Evolutionary conservation across 1,140 invertebrate genomes (phyloP).

Genomic region (Coboldia fuscipes): DNA sequence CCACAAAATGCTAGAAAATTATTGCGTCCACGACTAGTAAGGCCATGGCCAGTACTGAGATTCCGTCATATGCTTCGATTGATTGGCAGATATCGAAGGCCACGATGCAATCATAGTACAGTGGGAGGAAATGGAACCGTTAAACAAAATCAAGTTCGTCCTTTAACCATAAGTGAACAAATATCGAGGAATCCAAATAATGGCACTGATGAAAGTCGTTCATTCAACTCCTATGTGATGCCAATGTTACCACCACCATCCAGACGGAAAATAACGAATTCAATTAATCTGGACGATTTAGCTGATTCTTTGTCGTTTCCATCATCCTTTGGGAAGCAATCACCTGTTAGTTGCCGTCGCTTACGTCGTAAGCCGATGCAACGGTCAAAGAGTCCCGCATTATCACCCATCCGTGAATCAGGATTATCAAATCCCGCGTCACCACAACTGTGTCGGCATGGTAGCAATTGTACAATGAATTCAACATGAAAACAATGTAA

Average conservation of each 20-base stretch:
- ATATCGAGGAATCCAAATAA: slow-evolving; percentile 1
- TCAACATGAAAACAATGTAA: slow-evolving; percentile 27
- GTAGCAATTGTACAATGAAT: slow-evolving; percentile 19
- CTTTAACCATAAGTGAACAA: slow-evolving; percentile 5
- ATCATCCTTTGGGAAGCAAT: slow-evolving; percentile 7
- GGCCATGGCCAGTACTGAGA: slow-evolving; percentile 8
- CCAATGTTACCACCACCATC: slow-evolving; percentile 25
- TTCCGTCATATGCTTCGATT: slow-evolving; percentile 17
- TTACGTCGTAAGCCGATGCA: slow-evolving; percentile 23
- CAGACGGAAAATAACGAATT: slow-evolving; percentile 21
- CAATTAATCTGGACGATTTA: slow-evolving; percentile 24
- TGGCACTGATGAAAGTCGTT: slow-evolving; percentile 6
- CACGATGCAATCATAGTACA: slow-evolving; percentile 8
- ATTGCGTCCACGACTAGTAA: background rate
- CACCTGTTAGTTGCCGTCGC: slow-evolving; percentile 9
- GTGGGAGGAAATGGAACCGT: slow-evolving; percentile 5
- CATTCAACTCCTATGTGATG: slow-evolving; percentile 8
- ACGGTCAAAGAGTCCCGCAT: slow-evolving; percentile 29
- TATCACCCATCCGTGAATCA: slow-evolving; percentile 48
- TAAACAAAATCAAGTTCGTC: slow-evolving; percentile 20
- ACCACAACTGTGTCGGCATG: slow-evolving; percentile 27
- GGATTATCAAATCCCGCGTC: slow-evolving; percentile 50
- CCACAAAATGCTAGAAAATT: background rate
- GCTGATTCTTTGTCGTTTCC: slow-evolving; percentile 24
- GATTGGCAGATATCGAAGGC: slow-evolving; percentile 14